These are phyloP conservation scores for Haliclona indistincta DNA, from an alignment of 37 sponge, comb jelly and placozoan species.

Conservation along the genomic window DNA sequence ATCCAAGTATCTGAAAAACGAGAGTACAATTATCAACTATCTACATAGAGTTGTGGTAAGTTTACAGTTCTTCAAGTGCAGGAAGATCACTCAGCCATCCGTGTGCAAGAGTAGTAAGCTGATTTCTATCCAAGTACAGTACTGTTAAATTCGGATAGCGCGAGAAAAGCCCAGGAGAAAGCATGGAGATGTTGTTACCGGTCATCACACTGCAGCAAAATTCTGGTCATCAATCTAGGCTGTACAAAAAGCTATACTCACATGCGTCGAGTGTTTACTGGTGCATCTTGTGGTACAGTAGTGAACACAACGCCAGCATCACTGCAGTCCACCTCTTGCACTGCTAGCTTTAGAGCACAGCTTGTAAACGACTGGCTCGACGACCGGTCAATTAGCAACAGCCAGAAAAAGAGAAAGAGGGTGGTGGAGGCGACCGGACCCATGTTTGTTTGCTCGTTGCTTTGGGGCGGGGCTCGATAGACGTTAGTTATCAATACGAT, in stretches of 20 bases:
- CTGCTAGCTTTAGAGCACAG: neutral
- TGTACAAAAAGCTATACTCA: neutral
- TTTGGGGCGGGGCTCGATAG: constrained; percentile 41
- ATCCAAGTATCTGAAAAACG: constrained; percentile 28
- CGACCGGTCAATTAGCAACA: neutral
- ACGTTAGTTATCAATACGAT: neutral
- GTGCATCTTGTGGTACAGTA: constrained; percentile 2
- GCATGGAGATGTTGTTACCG: constrained; percentile 27
- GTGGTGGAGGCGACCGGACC: neutral
- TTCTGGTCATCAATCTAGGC: neutral
- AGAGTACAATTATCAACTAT: neutral
- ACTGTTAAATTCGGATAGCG: constrained; percentile 7
- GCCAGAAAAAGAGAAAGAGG: neutral
- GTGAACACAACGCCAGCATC: neutral
- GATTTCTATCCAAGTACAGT: constrained; percentile 21
- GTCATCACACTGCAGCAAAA: constrained; percentile 33
- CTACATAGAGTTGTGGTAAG: neutral
- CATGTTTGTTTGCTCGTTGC: constrained; percentile 1
- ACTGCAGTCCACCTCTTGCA: neutral
- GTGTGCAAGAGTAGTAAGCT: constrained; percentile 6
- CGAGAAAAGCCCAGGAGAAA: constrained; percentile 24
- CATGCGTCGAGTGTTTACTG: neutral
- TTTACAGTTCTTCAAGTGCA: constrained; percentile 11
- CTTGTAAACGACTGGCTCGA: neutral
- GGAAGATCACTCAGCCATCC: neutral